Evolutionary conservation across 2,113 vertebrate genomes (phyloP).

Genomic region (Blennius ocellaris): DNA sequence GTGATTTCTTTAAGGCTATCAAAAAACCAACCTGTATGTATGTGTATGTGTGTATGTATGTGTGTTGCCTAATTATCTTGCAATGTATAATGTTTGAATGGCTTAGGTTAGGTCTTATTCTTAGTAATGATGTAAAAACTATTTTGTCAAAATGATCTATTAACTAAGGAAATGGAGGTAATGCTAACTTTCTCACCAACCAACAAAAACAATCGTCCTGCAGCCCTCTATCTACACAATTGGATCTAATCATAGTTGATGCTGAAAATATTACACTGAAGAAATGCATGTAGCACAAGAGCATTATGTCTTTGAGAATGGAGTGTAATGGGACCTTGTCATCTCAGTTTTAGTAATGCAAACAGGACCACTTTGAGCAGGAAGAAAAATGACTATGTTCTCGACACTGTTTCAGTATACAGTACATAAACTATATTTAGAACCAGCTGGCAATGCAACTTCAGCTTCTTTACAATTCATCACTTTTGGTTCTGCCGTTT

Average conservation of each 20-base stretch:
- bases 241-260: background rate
- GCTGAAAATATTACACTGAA: too few species aligned
- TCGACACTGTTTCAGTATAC: background rate
- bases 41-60: too few species aligned
- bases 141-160: too few species aligned
- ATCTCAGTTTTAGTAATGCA: background rate
- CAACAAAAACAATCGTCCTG: background rate
- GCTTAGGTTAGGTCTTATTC: too few species aligned
- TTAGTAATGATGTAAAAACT: too few species aligned
- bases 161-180: too few species aligned
- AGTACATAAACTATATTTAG: background rate
- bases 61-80: too few species aligned
- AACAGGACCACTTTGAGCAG: background rate
- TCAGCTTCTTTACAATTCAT: background rate
- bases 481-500: background rate
- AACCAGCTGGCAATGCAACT: background rate
- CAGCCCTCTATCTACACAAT: background rate
- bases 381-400: background rate
- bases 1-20: too few species aligned
- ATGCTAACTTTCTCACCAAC: too few species aligned
- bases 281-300: too few species aligned
- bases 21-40: too few species aligned
- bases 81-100: too few species aligned
- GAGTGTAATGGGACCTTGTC: slow-evolving; percentile 9
- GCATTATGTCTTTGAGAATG: background rate